Percentiles rank a stretch among this genome's conserved stretches.
Evolutionary conservation across 2,797 vertebrate species (phyloP).

Genomic region (Denticeps clupeoides): DNA sequence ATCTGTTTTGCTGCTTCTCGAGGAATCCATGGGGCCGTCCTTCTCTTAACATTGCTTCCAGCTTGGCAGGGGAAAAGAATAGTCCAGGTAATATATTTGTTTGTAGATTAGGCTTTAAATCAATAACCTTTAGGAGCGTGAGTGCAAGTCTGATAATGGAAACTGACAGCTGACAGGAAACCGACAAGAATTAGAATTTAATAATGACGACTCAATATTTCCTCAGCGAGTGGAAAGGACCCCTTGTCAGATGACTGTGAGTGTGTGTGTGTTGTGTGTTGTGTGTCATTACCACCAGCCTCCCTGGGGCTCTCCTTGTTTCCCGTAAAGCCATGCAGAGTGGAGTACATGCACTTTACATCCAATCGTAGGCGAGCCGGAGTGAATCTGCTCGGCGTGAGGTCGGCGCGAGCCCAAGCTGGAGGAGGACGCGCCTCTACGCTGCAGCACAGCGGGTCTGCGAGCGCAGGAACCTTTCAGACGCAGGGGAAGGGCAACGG

Average conservation of each 20-base stretch:
- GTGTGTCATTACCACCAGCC: conserved; percentile 14
- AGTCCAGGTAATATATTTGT: conserved; percentile 43
- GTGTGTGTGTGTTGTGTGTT: conserved; percentile 1
- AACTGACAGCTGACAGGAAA: conserved; percentile 40
- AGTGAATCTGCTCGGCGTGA: too few relatives aligned
- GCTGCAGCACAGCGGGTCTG: too few relatives aligned
- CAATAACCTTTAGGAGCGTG: conserved; percentile 50
- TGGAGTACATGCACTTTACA: too few relatives aligned
- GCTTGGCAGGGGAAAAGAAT: too few relatives aligned
- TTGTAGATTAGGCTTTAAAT: conserved; percentile 57
- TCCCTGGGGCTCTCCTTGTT: conserved; percentile 14
- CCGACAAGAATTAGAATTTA: conserved; percentile 49
- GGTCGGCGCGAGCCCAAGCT: too few relatives aligned
- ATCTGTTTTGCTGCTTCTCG: too few relatives aligned
- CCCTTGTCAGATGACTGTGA: conserved; percentile 1
- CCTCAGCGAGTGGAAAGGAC: conserved; percentile 18
- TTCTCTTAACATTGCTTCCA: too few relatives aligned
- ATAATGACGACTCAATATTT: conserved; percentile 46
- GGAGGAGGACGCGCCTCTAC: too few relatives aligned
- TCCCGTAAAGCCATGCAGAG: conserved; percentile 20
- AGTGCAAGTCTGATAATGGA: conserved; percentile 41
- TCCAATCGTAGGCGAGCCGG: too few relatives aligned
- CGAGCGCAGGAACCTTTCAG: too few relatives aligned
- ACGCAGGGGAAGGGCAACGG: too few relatives aligned
- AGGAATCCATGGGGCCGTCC: too few relatives aligned